Conservation (phyloP, 1,140 invertebrate genomes). For the Tachypleus tridentatus region DNA sequence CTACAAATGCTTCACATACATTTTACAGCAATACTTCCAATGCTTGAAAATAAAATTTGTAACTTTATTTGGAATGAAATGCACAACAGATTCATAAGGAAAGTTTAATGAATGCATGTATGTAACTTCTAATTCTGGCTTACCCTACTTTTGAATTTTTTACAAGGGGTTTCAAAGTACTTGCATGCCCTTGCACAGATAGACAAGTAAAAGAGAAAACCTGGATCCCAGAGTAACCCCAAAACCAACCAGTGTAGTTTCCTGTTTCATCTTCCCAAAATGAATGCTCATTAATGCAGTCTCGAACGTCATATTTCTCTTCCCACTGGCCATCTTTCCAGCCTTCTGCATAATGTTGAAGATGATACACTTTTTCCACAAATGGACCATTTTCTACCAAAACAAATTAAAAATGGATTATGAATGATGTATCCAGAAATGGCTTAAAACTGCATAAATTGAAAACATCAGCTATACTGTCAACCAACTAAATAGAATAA, state of each 20-base stretch:
- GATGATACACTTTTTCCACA: slow-evolving; percentile 62
- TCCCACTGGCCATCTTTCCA: slow-evolving; percentile 65
- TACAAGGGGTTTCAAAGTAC: slow-evolving; percentile 41
- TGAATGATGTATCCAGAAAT: slow-evolving; percentile 8
- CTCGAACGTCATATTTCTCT: slow-evolving; percentile 59
- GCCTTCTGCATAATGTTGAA: slow-evolving; percentile 76
- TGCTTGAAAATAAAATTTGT: too few relatives aligned
- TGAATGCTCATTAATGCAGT: slow-evolving; percentile 35
- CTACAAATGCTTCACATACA: too few relatives aligned
- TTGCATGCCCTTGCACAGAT: slow-evolving; percentile 67
- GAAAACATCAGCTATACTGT: too few relatives aligned
- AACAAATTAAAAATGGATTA: slow-evolving; percentile 10
- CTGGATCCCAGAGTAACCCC: slow-evolving; percentile 50
- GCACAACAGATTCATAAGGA: too few relatives aligned
- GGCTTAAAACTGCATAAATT: slow-evolving; percentile 1
- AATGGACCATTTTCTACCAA: slow-evolving; percentile 34
- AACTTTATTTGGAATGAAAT: too few relatives aligned
- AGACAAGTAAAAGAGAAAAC: slow-evolving; percentile 56
- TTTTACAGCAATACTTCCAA: too few relatives aligned
- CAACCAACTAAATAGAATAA: too few relatives aligned
- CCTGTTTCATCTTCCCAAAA: slow-evolving; percentile 29
- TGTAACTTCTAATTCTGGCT: too few relatives aligned
- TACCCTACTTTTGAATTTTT: neutral
- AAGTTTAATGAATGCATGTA: too few relatives aligned
- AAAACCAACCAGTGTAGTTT: slow-evolving; percentile 42